A percentile compares a stretch with the other conserved stretches of the same genome.
These are phyloP conservation scores for Procambarus clarkii DNA, from an alignment of 1,140 invertebrate species.

Conservation along the genomic window DNA sequence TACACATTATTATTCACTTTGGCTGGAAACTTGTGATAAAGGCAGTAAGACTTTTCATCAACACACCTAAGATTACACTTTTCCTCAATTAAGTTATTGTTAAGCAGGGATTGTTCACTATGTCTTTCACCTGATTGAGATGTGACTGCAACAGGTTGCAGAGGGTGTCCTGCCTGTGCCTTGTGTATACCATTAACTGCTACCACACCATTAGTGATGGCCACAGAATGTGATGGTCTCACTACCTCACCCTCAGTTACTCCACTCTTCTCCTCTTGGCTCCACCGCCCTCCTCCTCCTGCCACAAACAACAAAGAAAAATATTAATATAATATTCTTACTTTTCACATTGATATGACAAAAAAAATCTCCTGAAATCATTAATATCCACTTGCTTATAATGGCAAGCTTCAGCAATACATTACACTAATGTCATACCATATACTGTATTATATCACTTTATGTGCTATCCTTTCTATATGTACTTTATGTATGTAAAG, in stretches of 20 bases:
- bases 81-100: slow-evolving; percentile 61
- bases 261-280: slow-evolving; percentile 40
- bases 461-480: too few relatives aligned
- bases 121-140: slow-evolving; percentile 18
- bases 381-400: too few relatives aligned
- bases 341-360: too few relatives aligned
- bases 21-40: slow-evolving; percentile 63
- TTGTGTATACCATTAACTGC: slow-evolving; percentile 50
- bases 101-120: slow-evolving; percentile 60
- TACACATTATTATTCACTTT: slow-evolving; percentile 72
- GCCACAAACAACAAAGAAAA: neutral
- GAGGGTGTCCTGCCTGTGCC: neutral
- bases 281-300: slow-evolving; percentile 39
- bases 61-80: slow-evolving; percentile 62
- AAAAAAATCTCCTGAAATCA: too few relatives aligned
- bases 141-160: neutral
- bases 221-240: neutral
- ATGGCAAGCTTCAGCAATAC: too few relatives aligned
- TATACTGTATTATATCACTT: too few relatives aligned
- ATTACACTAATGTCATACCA: too few relatives aligned
- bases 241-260: neutral
- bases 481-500: too few relatives aligned
- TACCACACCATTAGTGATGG: slow-evolving; percentile 42
- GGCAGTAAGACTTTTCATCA: slow-evolving; percentile 58
- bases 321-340: neutral